Percentiles rank a stretch among this genome's conserved stretches.
phyloP scores from a whole-genome alignment of 2,797 vertebrate genomes.

The Petrocephalus schoutedeni region DNA sequence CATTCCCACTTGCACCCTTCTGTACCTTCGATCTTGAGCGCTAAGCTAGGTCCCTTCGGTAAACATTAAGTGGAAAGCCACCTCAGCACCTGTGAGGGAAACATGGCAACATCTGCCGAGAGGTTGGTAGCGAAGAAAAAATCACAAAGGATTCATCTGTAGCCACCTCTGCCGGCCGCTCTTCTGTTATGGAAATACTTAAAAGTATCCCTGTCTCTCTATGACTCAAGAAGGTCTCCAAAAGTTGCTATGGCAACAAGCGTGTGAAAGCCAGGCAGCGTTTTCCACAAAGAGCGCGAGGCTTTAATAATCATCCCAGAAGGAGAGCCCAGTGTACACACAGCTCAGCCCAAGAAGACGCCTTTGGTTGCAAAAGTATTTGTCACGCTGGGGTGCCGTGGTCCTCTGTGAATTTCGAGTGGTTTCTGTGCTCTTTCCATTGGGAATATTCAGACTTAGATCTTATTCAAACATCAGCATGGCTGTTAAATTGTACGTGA shows the following conservation, averaged over 20 bases:
- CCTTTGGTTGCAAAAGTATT: neutral
- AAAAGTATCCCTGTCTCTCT: neutral
- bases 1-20: neutral
- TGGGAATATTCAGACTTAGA: neutral
- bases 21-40: neutral
- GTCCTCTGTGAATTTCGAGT: neutral
- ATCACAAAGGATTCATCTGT: neutral
- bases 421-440: neutral
- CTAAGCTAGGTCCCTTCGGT: neutral
- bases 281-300: neutral
- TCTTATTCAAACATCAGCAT: neutral
- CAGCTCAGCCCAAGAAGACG: neutral
- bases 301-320: neutral
- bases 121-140: neutral
- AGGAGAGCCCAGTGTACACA: neutral
- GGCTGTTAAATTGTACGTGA: neutral
- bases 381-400: neutral
- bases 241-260: slow-evolving; percentile 41
- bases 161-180: neutral
- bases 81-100: neutral
- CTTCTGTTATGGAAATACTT: slow-evolving; percentile 11
- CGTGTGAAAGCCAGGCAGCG: neutral
- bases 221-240: slow-evolving; percentile 42
- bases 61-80: neutral
- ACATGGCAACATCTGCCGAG: neutral